Percentiles rank a stretch among this genome's conserved stretches.
Conservation (phyloP, 2,113 vertebrate species). For the Gallinago undulata region DNA sequence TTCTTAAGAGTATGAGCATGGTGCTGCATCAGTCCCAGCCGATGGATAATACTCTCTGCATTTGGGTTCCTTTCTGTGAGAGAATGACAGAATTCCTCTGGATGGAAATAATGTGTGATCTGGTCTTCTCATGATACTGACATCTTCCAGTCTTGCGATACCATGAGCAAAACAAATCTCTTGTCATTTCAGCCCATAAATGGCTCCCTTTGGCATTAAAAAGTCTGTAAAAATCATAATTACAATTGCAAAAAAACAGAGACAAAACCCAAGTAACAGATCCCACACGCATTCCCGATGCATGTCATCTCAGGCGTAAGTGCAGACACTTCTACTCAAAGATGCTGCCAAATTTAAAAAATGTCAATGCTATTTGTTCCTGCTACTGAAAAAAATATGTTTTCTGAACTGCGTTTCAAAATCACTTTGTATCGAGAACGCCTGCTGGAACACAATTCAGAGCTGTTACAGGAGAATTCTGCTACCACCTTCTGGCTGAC, state of each 20-base stretch:
- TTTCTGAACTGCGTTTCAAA: constrained; percentile 52
- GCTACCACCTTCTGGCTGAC: constrained; percentile 74
- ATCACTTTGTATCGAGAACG: constrained; percentile 27
- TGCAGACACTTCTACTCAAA: constrained; percentile 44
- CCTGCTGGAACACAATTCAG: constrained; percentile 26
- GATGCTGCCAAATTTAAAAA: constrained; percentile 47
- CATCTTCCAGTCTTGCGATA: neutral
- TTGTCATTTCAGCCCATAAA: constrained; percentile 27
- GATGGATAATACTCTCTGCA: neutral
- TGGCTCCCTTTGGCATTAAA: constrained; percentile 41
- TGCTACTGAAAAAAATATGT: constrained; percentile 37
- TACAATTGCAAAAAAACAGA: constrained; percentile 56
- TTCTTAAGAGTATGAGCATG: neutral
- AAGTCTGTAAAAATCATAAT: constrained; percentile 46
- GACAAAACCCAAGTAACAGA: constrained; percentile 47
- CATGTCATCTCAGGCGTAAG: constrained; percentile 46
- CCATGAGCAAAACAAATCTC: neutral
- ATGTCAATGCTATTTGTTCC: constrained; percentile 41
- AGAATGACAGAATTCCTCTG: neutral
- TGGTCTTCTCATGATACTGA: neutral
- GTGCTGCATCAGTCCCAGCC: neutral
- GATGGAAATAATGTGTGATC: constrained; percentile 10
- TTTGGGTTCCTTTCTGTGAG: neutral
- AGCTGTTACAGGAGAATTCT: constrained; percentile 51
- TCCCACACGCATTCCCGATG: neutral